phyloP scores from a whole-genome alignment of 2,888 invertebrate genomes.

The Heliconius sara region DNA sequence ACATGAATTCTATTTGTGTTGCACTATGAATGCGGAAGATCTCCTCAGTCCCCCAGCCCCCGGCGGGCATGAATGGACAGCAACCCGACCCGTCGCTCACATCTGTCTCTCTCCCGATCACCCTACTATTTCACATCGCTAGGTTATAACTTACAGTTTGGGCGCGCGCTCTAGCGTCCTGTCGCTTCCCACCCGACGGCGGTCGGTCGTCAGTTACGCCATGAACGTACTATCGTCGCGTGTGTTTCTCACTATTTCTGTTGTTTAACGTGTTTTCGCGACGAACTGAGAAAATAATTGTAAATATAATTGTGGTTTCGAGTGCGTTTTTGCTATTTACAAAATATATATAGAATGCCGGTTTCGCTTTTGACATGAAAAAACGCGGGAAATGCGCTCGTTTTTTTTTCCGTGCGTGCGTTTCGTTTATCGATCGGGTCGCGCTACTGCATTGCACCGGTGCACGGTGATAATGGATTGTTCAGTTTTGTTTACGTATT shows the following conservation, averaged over 20 bases:
- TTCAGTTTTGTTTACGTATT: conserved; percentile 69
- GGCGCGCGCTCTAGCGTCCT: conserved; percentile 71
- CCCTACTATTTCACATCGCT: conserved; percentile 75
- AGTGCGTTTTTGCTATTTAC: conserved; percentile 30
- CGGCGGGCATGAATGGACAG: conserved; percentile 70
- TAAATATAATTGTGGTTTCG: conserved; percentile 30
- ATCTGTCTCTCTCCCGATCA: conserved; percentile 62
- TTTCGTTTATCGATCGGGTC: conserved; percentile 71
- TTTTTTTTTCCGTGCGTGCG: conserved; percentile 56
- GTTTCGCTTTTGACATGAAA: conserved; percentile 55
- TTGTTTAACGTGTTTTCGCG: conserved; percentile 36
- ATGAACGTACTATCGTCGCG: conserved; percentile 70
- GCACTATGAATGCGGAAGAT: conserved; percentile 71
- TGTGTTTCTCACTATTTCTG: conserved; percentile 52
- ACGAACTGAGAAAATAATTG: conserved; percentile 31
- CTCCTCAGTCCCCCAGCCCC: conserved; percentile 58
- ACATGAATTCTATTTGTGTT: conserved; percentile 21
- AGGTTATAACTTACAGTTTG: conserved; percentile 71
- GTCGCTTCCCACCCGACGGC: conserved; percentile 57
- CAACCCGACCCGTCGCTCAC: conserved; percentile 65
- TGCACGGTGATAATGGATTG: conserved; percentile 63
- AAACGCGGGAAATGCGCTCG: conserved; percentile 65
- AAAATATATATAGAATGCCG: conserved; percentile 23
- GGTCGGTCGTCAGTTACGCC: conserved; percentile 67
- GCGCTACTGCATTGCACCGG: conserved; percentile 68